Percentiles rank a stretch among this genome's conserved stretches.
Conservation (phyloP, 2,888 invertebrate species). For the Lissonota sp. region DNA sequence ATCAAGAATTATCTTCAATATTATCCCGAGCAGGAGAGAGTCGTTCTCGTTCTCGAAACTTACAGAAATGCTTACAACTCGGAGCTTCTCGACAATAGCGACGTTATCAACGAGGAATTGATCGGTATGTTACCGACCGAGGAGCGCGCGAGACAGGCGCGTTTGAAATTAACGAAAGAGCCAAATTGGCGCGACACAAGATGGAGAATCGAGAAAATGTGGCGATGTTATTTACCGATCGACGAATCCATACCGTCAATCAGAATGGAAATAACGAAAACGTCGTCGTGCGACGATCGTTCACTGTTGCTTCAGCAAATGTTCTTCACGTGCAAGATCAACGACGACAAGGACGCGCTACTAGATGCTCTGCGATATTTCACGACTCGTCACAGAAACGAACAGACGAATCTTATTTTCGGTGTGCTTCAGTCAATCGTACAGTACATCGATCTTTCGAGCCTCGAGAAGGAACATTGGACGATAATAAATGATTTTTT, state of each 20-base stretch:
- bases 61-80: conserved; percentile 70
- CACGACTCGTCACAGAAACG: conserved; percentile 77
- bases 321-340: conserved; percentile 77
- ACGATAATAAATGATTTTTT: conserved; percentile 73
- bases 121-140: conserved; percentile 71
- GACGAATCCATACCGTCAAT: conserved; percentile 71
- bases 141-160: conserved; percentile 71
- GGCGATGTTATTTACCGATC: conserved; percentile 75
- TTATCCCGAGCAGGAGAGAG: conserved; percentile 70
- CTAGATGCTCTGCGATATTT: conserved; percentile 73
- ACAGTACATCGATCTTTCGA: conserved; percentile 66
- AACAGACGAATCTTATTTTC: conserved; percentile 66
- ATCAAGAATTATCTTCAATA: conserved; percentile 68
- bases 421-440: conserved; percentile 59
- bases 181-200: not conserved
- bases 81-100: conserved; percentile 65
- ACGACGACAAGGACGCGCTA: conserved; percentile 74
- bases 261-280: conserved; percentile 69
- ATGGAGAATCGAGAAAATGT: conserved; percentile 35
- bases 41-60: conserved; percentile 65
- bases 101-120: conserved; percentile 62
- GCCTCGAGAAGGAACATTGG: conserved; percentile 74
- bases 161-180: conserved; percentile 68
- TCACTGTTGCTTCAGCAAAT: conserved; percentile 69
- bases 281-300: conserved; percentile 62